Conservation (phyloP, 2,888 invertebrate genomes). For the Polymixis flavicincta region DNA sequence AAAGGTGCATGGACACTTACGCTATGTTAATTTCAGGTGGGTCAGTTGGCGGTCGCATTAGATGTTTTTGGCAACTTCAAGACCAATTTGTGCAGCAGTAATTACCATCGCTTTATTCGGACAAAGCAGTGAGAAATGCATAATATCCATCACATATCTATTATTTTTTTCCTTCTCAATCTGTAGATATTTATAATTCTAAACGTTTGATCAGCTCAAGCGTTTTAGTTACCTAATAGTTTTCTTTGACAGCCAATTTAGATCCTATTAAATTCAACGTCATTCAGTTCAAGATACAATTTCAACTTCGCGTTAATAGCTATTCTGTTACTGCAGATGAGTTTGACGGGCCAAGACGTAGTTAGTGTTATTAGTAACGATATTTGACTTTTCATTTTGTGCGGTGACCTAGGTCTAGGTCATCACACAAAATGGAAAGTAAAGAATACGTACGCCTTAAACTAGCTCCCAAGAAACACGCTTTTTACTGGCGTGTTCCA, state of each 20-base stretch:
- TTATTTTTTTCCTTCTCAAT: no score
- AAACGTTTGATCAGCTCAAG: no score
- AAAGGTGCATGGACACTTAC: background rate
- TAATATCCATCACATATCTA: background rate
- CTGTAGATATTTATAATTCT: no score
- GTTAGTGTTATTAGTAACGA: background rate
- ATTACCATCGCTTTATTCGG: constrained; percentile 20
- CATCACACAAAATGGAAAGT: background rate
- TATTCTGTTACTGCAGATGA: constrained; percentile 10
- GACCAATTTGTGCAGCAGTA: constrained; percentile 9
- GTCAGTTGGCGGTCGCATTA: constrained; percentile 1
- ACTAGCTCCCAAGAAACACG: background rate
- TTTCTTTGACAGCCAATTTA: constrained; percentile 22
- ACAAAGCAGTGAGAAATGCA: background rate
- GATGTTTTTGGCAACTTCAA: constrained; percentile 20
- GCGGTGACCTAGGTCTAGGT: background rate
- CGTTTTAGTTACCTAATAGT: background rate
- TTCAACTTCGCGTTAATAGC: constrained; percentile 16
- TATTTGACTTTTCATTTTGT: background rate
- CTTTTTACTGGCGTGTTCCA: background rate
- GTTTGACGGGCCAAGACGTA: background rate
- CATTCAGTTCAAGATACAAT: constrained; percentile 21
- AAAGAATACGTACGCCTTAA: no score
- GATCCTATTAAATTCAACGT: constrained; percentile 21
- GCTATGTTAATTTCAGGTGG: constrained; percentile 18